A percentile compares a stretch with the other conserved stretches of the same genome.
Conservation (phyloP, 2,797 vertebrate species). For the Nyctalus aviator region DNA sequence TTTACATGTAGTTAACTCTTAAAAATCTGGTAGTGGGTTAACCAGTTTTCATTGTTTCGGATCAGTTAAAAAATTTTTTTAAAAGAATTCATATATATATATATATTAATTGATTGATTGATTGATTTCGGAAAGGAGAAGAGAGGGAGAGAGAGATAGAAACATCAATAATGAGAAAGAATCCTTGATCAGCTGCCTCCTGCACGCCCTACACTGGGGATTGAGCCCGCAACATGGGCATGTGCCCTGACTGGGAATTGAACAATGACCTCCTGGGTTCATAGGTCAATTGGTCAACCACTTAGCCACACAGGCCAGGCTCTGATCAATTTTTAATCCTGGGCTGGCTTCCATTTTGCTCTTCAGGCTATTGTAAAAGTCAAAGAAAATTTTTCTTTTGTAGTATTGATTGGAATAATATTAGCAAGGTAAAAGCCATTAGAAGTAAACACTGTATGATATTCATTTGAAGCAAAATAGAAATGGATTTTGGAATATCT, state of each 20-base stretch:
- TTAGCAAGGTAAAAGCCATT: slow-evolving; percentile 60
- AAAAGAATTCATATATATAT: too few relatives aligned
- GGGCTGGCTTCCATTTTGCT: slow-evolving; percentile 39
- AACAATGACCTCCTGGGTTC: too few relatives aligned
- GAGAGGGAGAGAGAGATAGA: too few relatives aligned
- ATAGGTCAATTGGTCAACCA: too few relatives aligned
- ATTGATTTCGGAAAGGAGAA: too few relatives aligned
- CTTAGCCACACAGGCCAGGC: not conserved
- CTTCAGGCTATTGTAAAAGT: slow-evolving; percentile 67
- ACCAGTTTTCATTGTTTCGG: slow-evolving; percentile 39
- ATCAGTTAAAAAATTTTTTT: slow-evolving; percentile 4
- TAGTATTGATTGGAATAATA: slow-evolving; percentile 64
- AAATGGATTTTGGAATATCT: slow-evolving; percentile 70
- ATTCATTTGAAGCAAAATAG: slow-evolving; percentile 67
- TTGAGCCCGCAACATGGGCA: too few relatives aligned
- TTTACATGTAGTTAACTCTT: not conserved
- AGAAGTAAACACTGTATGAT: slow-evolving; percentile 50
- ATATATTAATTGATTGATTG: too few relatives aligned
- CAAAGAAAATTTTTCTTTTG: slow-evolving; percentile 50
- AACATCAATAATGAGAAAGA: too few relatives aligned
- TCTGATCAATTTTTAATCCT: slow-evolving; percentile 60
- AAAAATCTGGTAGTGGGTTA: slow-evolving; percentile 30
- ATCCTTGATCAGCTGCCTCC: too few relatives aligned
- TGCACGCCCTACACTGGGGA: too few relatives aligned
- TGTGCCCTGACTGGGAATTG: too few relatives aligned